A percentile compares a stretch with the other conserved stretches of the same genome.
Conservation (phyloP, 2,888 invertebrate genomes). For the Chymomyza procnemis region DNA sequence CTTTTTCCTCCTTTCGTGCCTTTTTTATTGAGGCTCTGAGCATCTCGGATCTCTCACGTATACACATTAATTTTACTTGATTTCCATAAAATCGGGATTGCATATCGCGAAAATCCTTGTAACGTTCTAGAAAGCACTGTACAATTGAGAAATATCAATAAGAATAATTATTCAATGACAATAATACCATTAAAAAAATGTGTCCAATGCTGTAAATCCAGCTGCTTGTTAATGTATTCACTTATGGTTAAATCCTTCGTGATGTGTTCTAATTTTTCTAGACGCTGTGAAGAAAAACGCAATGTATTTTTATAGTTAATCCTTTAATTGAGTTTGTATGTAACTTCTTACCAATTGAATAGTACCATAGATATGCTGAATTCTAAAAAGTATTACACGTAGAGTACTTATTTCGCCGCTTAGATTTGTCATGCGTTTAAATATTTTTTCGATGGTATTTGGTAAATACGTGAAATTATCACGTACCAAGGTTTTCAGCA, state of each 20-base stretch:
- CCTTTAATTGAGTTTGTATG: not conserved
- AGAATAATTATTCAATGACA: not conserved
- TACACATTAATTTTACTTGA: not conserved
- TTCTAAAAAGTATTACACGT: conserved; percentile 30
- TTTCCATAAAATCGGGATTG: not conserved
- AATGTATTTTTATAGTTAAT: not conserved
- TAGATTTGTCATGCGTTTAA: conserved; percentile 31
- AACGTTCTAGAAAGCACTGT: not conserved
- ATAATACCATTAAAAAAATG: conserved; percentile 36
- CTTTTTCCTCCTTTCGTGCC: not conserved
- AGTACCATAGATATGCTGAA: conserved; percentile 34
- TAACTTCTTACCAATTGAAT: conserved; percentile 36
- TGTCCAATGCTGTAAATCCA: conserved; percentile 21
- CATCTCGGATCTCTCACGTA: not conserved
- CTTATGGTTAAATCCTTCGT: conserved; percentile 34
- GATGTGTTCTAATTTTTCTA: conserved; percentile 35
- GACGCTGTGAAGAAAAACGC: conserved; percentile 31
- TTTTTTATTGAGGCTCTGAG: not conserved
- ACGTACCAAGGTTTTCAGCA: conserved; percentile 10
- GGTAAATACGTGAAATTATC: conserved; percentile 32
- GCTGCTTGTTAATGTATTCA: conserved; percentile 30
- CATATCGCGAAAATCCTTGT: not conserved
- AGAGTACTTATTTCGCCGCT: conserved; percentile 43
- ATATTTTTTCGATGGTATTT: conserved; percentile 29
- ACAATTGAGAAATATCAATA: not conserved